These are phyloP conservation scores for Crematogaster levior DNA, from an alignment of 2,888 invertebrate species.

Conservation along the genomic window DNA sequence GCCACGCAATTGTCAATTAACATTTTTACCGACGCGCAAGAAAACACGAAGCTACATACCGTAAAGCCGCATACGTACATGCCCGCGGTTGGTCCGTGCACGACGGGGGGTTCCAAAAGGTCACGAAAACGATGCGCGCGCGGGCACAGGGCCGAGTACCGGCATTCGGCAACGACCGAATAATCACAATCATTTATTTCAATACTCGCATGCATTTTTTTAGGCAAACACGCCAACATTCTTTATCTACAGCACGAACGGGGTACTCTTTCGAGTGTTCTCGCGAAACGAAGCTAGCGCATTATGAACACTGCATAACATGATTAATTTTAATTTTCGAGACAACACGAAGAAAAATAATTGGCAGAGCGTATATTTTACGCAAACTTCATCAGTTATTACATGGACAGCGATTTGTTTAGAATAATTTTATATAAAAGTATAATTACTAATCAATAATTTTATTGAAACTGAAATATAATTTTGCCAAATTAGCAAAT, in stretches of 20 bases:
- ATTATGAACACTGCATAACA: not conserved
- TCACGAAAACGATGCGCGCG: constrained; percentile 30
- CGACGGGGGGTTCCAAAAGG: constrained; percentile 66
- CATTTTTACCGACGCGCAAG: constrained; percentile 83
- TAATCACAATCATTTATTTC: not conserved
- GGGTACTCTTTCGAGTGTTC: not conserved
- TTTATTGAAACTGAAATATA: no score
- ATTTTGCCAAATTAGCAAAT: no score
- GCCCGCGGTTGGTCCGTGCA: constrained; percentile 58
- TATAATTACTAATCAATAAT: no score
- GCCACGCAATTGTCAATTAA: constrained; percentile 85
- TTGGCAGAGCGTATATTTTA: no score
- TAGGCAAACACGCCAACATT: not conserved
- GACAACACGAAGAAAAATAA: not conserved
- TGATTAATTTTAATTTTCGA: not conserved
- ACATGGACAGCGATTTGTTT: no score
- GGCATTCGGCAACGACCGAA: not conserved
- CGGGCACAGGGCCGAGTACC: constrained; percentile 2
- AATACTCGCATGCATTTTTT: not conserved
- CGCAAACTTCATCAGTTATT: no score
- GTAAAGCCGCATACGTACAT: constrained; percentile 56
- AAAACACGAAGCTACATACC: constrained; percentile 80
- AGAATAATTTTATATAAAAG: no score
- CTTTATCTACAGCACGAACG: not conserved
- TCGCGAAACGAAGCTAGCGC: not conserved